A percentile compares a stretch with the other conserved stretches of the same genome.
phyloP scores from a whole-genome alignment of 2,888 invertebrate genomes.

The Lydus trimaculatus region DNA sequence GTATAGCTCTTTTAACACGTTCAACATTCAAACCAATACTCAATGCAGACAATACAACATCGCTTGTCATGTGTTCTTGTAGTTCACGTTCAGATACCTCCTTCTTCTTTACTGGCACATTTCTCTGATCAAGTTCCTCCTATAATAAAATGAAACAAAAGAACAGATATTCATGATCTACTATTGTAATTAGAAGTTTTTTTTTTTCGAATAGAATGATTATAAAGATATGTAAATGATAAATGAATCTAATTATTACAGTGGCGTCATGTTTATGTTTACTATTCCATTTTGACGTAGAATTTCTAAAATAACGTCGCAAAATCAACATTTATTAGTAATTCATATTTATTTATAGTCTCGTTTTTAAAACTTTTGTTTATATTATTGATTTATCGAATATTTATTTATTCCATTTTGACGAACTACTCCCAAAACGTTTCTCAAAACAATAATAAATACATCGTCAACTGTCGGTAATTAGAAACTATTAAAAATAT shows the following conservation, averaged over 20 bases:
- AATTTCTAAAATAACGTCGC: not conserved
- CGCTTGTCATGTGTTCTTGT: constrained; percentile 60
- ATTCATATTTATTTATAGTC: not conserved
- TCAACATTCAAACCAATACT: constrained; percentile 69
- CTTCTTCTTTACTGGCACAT: constrained; percentile 34
- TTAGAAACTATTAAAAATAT: constrained; percentile 5
- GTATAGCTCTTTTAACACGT: constrained; percentile 66
- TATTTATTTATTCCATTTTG: not conserved
- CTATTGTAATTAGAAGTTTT: no score
- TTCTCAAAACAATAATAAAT: not conserved
- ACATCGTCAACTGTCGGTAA: not conserved
- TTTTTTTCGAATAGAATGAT: no score
- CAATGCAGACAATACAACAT: constrained; percentile 64
- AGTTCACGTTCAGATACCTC: constrained; percentile 53
- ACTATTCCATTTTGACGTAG: not conserved
- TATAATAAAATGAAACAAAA: constrained; percentile 16
- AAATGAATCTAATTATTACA: not conserved
- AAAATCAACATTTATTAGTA: not conserved
- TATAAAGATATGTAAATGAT: no score
- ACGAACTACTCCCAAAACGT: not conserved
- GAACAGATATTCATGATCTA: no score
- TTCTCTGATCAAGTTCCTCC: constrained; percentile 29
- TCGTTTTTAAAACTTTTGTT: not conserved
- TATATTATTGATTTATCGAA: not conserved
- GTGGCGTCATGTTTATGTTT: not conserved